Evolutionary conservation across 2,888 invertebrate genomes (phyloP), one percentile per base, ranked within the genome.

Genomic region (Lydus trimaculatus): DNA sequence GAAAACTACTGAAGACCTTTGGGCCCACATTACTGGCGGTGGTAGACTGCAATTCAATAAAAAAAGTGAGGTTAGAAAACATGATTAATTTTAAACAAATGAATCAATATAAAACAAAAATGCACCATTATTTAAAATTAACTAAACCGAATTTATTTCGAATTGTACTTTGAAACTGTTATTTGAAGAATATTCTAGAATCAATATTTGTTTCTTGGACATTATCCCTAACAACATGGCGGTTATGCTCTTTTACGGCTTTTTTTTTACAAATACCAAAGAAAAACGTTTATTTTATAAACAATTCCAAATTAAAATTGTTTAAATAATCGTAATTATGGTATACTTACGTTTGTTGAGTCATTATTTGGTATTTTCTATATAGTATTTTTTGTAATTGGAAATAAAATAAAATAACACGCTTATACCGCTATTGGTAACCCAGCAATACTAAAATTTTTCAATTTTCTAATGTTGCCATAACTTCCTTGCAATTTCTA

Each of bases 21-120:
- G 98, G 67, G 98, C 98, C 98, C 98, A 98, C 86, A 94, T 90
- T 78, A 97, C 94, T 73, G 94, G 90, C 72, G 98, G 97, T 81
- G 94, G 93, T 78, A 86, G 85, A 82, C 89, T 90, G 80, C 72
- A 87, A 79, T 80, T 63, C 73, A 73, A 80, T 56, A 66, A 60
- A 73, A 62, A 73, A 73, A 76, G 74, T 76, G 72, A 76, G 78
- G 76, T 78, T 76, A 76, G 56, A 43, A 28, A 6, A 28, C 23
- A 52, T 52, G 5, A 36, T 13, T 20, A n/a, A 39, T 33, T 20
- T 8, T 31, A 20, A 25, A 25, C 7, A n/a, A 31, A n/a, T 17
- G 15, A 25, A 23, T 7, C 2, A 31, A 58, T 11, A n/a, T 17
- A 9, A 2, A 52, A 9, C 25, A 11, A 9, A 60, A 31, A 28